Base-by-base conservation (phyloP, 2,797 vertebrate genomes). In the Petrocephalus sullivani region DNA sequence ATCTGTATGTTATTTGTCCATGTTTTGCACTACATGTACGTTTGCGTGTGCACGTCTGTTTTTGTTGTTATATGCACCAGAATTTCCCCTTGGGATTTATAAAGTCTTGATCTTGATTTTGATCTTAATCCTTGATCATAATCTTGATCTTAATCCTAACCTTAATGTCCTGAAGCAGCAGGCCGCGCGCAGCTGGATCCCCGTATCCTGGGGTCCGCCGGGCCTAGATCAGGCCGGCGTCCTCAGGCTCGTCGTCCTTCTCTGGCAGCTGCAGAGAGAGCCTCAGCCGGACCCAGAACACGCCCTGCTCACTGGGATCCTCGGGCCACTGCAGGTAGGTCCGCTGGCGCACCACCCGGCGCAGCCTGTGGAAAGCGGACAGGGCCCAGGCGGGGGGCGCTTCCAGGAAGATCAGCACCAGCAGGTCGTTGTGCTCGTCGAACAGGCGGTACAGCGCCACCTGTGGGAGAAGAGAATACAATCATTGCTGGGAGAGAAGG, bases 341-440 rank as follows among this genome's bases (percentile, higher is more conserved):
- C 0, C 19, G 85, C n/a, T 54, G 92, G 46, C 91, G 92, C 49
- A 93, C 87, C 88, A 94, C 67, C 67, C 71, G 91, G 81, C 92
- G 89, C 53, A 94, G 91, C n/a, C 86, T 89, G 89, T 56, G 86
- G 89, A 91, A 92, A 4, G 90, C 81, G 28, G 93, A 89, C 12
- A 94, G 90, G 46, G 89, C 87, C 10, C 49, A 51, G 23, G 89
- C 4, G 0, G 91, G 90, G 88, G 92, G 89, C 12, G 93, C 90
- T 89, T 94, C 93, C 90, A 94, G 64, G 21, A 93, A 93, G 7
- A 93, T 41, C 91, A 93, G 87, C 56, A 93, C 88, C 89, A 94
- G n/a, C 51, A 94, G 90, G 19, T 94, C 92, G 46, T 91, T 87
- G 33, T 89, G 61, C 71, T 94, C 93, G 2, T 93, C 90, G 5